phyloP scores from a whole-genome alignment of 2,888 invertebrate species.

The Ochropleura plecta region DNA sequence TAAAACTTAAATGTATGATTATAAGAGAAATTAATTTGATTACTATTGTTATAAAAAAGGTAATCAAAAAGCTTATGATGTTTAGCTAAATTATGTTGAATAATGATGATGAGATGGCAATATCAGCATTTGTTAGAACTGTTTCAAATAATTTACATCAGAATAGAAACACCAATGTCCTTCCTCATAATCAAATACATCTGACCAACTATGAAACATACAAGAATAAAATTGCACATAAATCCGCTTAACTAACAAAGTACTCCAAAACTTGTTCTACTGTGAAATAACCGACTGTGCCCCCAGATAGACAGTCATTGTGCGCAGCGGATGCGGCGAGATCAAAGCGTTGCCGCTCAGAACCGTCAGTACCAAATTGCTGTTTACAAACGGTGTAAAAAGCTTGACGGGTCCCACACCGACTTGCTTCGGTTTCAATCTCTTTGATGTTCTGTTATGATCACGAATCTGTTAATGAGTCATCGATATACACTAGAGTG shows the following conservation, averaged over 20 bases:
- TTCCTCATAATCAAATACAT: not conserved
- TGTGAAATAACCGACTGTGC: conserved; percentile 69
- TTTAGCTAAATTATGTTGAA: not conserved
- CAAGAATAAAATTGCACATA: conserved; percentile 58
- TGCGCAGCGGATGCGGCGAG: conserved; percentile 86
- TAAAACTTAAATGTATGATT: conserved; percentile 18
- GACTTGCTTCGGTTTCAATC: conserved; percentile 69
- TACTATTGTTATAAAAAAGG: not conserved
- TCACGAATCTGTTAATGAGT: conserved; percentile 74
- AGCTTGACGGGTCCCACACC: conserved; percentile 82
- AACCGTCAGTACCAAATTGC: conserved; percentile 80
- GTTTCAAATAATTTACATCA: not conserved
- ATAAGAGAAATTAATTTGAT: conserved; percentile 1
- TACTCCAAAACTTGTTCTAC: conserved; percentile 65
- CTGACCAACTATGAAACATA: conserved; percentile 17
- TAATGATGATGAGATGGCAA: not conserved
- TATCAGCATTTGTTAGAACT: not conserved
- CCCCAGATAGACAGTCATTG: conserved; percentile 80
- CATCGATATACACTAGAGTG: conserved; percentile 71
- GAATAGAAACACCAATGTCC: not conserved
- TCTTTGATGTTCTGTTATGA: conserved; percentile 75
- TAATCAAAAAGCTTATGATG: not conserved
- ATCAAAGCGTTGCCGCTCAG: conserved; percentile 79
- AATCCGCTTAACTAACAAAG: conserved; percentile 65
- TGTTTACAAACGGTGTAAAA: conserved; percentile 84